Evolutionary conservation across 1,140 invertebrate species (phyloP).

Genomic region (Yoshiicerus persimilis): DNA sequence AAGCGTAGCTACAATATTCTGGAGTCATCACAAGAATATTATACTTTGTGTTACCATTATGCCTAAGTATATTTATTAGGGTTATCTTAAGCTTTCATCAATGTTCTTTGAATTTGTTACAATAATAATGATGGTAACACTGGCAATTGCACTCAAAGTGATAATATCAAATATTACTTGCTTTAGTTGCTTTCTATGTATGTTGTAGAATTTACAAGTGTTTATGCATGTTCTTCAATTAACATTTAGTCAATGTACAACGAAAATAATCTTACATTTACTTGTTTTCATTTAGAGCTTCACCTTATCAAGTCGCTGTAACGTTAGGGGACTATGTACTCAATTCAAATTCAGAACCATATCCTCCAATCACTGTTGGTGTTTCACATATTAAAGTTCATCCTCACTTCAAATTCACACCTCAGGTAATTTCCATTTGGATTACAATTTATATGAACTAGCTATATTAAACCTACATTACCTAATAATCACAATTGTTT

Average conservation of each 20-base stretch:
- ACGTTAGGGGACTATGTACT: constrained; percentile 92
- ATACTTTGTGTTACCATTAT: background rate
- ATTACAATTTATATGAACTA: background rate
- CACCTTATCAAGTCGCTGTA: constrained; percentile 84
- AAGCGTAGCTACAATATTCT: background rate
- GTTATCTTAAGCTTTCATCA: background rate
- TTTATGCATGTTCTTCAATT: background rate
- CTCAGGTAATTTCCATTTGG: constrained; percentile 66
- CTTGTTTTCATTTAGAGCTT: constrained; percentile 62
- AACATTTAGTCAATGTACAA: background rate
- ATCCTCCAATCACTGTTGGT: constrained; percentile 87
- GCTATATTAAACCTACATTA: too few species aligned
- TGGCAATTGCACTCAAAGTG: background rate
- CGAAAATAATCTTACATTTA: background rate
- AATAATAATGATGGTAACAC: background rate
- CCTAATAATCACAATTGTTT: background rate
- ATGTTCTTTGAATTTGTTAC: background rate
- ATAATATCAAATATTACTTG: background rate
- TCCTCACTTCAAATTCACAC: constrained; percentile 93
- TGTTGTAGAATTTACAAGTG: background rate
- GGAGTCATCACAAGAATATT: background rate
- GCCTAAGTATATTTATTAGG: background rate
- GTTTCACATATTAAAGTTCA: constrained; percentile 86
- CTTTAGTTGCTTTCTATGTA: background rate
- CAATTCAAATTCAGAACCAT: constrained; percentile 84